phyloP scores from a whole-genome alignment of 2,888 invertebrate species.

The Marasmarcha lunaedactyla region DNA sequence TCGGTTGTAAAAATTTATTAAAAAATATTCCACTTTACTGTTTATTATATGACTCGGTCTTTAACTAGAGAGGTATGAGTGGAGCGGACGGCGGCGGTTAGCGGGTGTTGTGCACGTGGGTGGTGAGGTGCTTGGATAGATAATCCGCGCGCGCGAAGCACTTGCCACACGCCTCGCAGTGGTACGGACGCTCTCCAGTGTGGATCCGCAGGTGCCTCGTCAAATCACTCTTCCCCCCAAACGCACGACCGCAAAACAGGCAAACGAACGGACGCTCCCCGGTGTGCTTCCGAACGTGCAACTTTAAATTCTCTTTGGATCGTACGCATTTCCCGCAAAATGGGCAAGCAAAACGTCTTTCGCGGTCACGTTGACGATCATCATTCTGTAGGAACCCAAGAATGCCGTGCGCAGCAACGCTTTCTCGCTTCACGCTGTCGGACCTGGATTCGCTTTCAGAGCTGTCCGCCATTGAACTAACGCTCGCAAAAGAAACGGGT shows the following conservation, averaged over 20 bases:
- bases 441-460: slow-evolving; percentile 61
- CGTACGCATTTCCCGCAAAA: slow-evolving; percentile 92
- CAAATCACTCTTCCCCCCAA: slow-evolving; percentile 89
- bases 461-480: slow-evolving; percentile 65
- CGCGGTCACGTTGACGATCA: slow-evolving; percentile 70
- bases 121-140: slow-evolving; percentile 90
- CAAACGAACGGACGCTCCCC: slow-evolving; percentile 93
- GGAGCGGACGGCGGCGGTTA: slow-evolving; percentile 54
- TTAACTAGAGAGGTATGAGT: slow-evolving; percentile 32
- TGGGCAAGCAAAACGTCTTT: slow-evolving; percentile 86
- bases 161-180: slow-evolving; percentile 92
- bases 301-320: slow-evolving; percentile 88
- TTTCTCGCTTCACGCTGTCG: slow-evolving; percentile 58
- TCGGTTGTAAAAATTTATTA: slow-evolving; percentile 24
- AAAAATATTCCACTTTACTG: slow-evolving; percentile 64
- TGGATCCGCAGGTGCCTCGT: slow-evolving; percentile 89
- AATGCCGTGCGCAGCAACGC: slow-evolving; percentile 67
- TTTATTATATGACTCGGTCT: slow-evolving; percentile 45
- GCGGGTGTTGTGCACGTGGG: slow-evolving; percentile 85
- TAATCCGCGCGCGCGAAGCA: slow-evolving; percentile 93
- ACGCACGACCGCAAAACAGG: slow-evolving; percentile 88
- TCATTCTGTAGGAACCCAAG: slow-evolving; percentile 75
- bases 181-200: slow-evolving; percentile 90
- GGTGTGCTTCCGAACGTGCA: slow-evolving; percentile 88
- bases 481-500: slow-evolving; percentile 63